Evolutionary conservation across 1,140 invertebrate species (phyloP).

Genomic region (Caligus rogercresseyi): DNA sequence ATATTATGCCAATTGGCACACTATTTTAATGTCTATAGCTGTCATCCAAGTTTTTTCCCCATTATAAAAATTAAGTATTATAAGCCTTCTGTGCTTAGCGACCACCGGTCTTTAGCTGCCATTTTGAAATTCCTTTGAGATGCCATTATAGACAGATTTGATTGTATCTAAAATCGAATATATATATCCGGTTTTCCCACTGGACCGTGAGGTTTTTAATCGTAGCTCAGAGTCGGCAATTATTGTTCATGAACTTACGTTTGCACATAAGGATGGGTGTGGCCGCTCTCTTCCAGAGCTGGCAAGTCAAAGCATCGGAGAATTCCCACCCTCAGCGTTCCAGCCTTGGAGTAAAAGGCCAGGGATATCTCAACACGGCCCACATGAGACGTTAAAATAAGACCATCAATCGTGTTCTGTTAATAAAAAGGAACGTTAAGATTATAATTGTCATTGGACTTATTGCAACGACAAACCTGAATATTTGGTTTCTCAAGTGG

Average conservation of each 20-base stretch:
- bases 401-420: constrained; percentile 7
- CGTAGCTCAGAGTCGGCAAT: too few species aligned
- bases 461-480: background rate
- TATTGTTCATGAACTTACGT: constrained; percentile 6
- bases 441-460: background rate
- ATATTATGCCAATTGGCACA: too few species aligned
- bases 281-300: background rate
- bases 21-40: too few species aligned
- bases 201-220: too few species aligned
- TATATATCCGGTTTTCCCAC: too few species aligned
- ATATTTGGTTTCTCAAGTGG: constrained; percentile 11
- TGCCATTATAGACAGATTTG: too few species aligned
- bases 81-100: too few species aligned
- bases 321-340: constrained; percentile 11
- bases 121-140: too few species aligned
- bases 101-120: too few species aligned
- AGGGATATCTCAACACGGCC: constrained; percentile 11
- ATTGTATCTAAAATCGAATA: too few species aligned
- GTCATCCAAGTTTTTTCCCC: too few species aligned
- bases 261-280: constrained; percentile 8
- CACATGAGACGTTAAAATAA: constrained; percentile 8
- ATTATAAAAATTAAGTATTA: too few species aligned
- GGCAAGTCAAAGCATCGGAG: constrained; percentile 12
- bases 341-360: constrained; percentile 11
- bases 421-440: background rate